These are phyloP conservation scores for Busseola fusca DNA, from an alignment of 2,888 invertebrate species.

Conservation along the genomic window DNA sequence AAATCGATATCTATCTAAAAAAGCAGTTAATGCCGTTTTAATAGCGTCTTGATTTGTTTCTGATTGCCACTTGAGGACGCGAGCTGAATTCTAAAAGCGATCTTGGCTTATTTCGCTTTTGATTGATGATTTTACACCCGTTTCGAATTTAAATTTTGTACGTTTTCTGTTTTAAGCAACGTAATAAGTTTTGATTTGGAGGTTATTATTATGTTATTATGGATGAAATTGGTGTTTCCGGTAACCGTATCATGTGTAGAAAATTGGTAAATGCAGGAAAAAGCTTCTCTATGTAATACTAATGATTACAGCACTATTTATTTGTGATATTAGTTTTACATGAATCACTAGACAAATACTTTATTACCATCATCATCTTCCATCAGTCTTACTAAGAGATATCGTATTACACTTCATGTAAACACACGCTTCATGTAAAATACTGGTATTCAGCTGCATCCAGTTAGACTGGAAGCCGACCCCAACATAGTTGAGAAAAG, in stretches of 20 bases:
- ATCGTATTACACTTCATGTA: too few species aligned
- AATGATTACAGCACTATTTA: conserved; percentile 1
- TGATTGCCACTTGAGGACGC: conserved; percentile 79
- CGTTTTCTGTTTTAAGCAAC: conserved; percentile 56
- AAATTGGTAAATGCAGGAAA: conserved; percentile 33
- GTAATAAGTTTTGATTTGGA: conserved; percentile 40
- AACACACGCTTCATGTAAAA: too few species aligned
- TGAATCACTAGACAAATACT: background rate
- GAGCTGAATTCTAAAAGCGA: conserved; percentile 69
- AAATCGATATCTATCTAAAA: conserved; percentile 82
- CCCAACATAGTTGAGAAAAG: too few species aligned
- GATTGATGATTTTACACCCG: conserved; percentile 75
- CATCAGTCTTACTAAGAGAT: too few species aligned
- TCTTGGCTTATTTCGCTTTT: conserved; percentile 71
- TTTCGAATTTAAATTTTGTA: conserved; percentile 66
- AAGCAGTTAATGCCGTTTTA: conserved; percentile 81
- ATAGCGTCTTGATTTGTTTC: conserved; percentile 84
- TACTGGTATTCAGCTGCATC: too few species aligned
- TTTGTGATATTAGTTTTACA: conserved; percentile 5
- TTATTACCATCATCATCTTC: background rate
- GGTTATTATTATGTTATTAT: conserved; percentile 41
- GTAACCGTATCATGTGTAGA: conserved; percentile 28
- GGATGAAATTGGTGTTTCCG: conserved; percentile 39
- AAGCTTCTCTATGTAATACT: conserved; percentile 11
- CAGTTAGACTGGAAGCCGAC: too few species aligned